A percentile compares a stretch with the other conserved stretches of the same genome.
These are phyloP conservation scores for Lordiphosa stackelbergi DNA, from an alignment of 1,140 invertebrate species.

Conservation along the genomic window DNA sequence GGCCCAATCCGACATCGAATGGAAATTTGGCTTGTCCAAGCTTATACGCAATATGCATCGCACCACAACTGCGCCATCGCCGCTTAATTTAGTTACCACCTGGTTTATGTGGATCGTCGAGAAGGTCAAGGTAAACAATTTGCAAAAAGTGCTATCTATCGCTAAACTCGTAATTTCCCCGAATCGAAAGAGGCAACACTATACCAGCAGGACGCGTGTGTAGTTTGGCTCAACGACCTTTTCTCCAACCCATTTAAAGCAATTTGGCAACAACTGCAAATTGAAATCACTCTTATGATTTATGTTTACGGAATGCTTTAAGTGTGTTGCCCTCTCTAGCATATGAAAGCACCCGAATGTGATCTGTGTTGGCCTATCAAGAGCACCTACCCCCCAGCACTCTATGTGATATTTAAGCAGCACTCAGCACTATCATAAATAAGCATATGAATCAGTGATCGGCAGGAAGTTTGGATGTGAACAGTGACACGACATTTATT, in stretches of 20 bases:
- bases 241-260: slow-evolving; percentile 77
- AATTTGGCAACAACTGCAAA: slow-evolving; percentile 74
- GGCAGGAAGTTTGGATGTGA: background rate
- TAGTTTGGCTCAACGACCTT: slow-evolving; percentile 65
- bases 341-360: slow-evolving; percentile 18
- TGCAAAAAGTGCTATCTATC: slow-evolving; percentile 27
- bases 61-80: slow-evolving; percentile 97
- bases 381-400: slow-evolving; percentile 14
- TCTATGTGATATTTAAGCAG: slow-evolving; percentile 12
- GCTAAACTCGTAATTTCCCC: slow-evolving; percentile 10
- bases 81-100: slow-evolving; percentile 96
- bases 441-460: background rate
- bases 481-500: too few species aligned
- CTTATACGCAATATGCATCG: slow-evolving; percentile 99
- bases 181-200: slow-evolving; percentile 30
- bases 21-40: slow-evolving; percentile 99
- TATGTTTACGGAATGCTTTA: slow-evolving; percentile 52
- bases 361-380: slow-evolving; percentile 7
- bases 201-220: slow-evolving; percentile 29
- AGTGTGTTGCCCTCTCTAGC: slow-evolving; percentile 50
- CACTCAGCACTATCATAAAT: slow-evolving; percentile 5
- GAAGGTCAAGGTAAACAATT: slow-evolving; percentile 83
- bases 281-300: slow-evolving; percentile 29
- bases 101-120: slow-evolving; percentile 91
- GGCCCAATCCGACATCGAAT: slow-evolving; percentile 99